Conservation (phyloP, 2,888 invertebrate species). For the Nephrotoma guestfalica region DNA sequence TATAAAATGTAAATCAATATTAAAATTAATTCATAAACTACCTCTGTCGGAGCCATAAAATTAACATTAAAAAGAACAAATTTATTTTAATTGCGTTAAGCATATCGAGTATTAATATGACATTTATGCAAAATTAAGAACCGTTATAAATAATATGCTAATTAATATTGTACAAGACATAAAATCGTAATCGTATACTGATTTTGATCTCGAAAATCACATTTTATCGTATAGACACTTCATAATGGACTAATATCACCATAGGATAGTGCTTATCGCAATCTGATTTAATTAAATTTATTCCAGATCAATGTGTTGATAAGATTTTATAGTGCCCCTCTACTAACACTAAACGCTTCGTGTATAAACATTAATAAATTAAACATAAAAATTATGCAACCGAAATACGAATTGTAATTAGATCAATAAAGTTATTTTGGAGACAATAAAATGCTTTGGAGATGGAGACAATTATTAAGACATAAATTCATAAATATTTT, state of each 20-base stretch:
- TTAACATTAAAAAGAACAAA: background rate
- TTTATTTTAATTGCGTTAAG: background rate
- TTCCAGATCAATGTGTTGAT: background rate
- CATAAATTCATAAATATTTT: background rate
- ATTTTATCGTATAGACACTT: background rate
- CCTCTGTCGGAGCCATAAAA: background rate
- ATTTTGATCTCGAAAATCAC: background rate
- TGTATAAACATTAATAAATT: background rate
- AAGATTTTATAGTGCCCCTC: background rate
- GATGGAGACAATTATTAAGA: background rate
- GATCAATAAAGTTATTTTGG: background rate
- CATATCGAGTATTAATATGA: background rate
- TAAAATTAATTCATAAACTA: background rate
- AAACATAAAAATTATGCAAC: background rate
- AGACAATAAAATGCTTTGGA: background rate
- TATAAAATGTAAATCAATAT: background rate
- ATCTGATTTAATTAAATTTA: background rate
- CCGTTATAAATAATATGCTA: background rate
- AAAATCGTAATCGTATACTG: background rate
- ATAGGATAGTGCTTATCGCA: background rate
- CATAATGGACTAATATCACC: background rate
- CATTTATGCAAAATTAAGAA: background rate
- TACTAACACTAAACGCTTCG: too few relatives aligned
- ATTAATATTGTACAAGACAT: background rate
- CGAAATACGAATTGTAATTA: background rate